Percentiles rank a stretch among this genome's conserved stretches.
These are phyloP conservation scores for Oscheius sp. DNA, from an alignment of 2,888 invertebrate species.

Conservation along the genomic window DNA sequence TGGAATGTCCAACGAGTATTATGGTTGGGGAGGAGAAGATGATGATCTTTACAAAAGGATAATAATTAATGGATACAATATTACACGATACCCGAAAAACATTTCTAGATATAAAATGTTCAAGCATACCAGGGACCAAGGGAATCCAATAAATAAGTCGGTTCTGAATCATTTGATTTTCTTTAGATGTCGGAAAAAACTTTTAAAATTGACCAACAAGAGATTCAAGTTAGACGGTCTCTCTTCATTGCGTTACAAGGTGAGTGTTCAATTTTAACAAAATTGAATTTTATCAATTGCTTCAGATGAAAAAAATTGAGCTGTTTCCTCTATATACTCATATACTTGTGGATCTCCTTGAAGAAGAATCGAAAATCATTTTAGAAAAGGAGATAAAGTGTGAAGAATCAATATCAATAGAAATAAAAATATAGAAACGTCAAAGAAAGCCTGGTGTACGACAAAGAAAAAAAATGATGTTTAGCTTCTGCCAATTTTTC, in stretches of 20 bases:
- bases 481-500: no score
- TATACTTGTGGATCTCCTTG: slow-evolving; percentile 63
- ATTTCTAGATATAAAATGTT: slow-evolving; percentile 96
- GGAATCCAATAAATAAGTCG: slow-evolving; percentile 78
- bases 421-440: background rate
- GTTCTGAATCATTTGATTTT: slow-evolving; percentile 35
- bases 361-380: slow-evolving; percentile 49
- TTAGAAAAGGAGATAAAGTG: slow-evolving; percentile 22
- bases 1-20: slow-evolving; percentile 77
- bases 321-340: slow-evolving; percentile 58
- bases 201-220: slow-evolving; percentile 71
- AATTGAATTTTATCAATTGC: slow-evolving; percentile 69
- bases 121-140: slow-evolving; percentile 82
- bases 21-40: slow-evolving; percentile 99
- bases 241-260: slow-evolving; percentile 70
- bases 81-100: slow-evolving; percentile 89
- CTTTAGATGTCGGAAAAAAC: slow-evolving; percentile 72
- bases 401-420: background rate
- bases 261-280: slow-evolving; percentile 33
- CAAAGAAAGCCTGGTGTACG: no score
- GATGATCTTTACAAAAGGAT: slow-evolving; percentile 91
- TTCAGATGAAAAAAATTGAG: slow-evolving; percentile 28
- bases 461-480: no score
- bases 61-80: slow-evolving; percentile 82
- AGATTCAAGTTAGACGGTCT: slow-evolving; percentile 72